Evolutionary conservation across 2,888 invertebrate species (phyloP).

Genomic region (Ypsolopha sequella): DNA sequence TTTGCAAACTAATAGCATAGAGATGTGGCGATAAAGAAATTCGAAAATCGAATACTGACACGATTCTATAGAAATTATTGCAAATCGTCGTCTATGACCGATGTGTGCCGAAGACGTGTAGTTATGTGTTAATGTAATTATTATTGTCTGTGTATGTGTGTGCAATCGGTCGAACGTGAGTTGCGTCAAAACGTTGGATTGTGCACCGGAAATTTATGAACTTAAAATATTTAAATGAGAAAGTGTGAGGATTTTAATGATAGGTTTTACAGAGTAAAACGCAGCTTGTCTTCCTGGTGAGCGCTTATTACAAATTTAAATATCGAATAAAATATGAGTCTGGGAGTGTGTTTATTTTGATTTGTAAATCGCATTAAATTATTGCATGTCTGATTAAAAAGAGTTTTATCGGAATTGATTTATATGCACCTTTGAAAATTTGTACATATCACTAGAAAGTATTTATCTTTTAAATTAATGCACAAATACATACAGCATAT

Average conservation of each 20-base stretch:
- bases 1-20: background rate
- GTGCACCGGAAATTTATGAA: constrained; percentile 69
- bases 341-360: too few relatives aligned
- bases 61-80: background rate
- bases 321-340: too few relatives aligned
- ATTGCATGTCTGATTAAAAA: too few relatives aligned
- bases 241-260: constrained; percentile 69
- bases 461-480: too few relatives aligned
- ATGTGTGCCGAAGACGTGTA: constrained; percentile 3
- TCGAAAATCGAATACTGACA: too few relatives aligned
- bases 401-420: too few relatives aligned
- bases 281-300: constrained; percentile 33
- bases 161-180: constrained; percentile 61
- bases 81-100: background rate
- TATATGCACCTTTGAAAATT: too few relatives aligned
- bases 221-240: constrained; percentile 69
- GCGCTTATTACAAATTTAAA: too few relatives aligned
- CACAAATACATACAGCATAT: too few relatives aligned
- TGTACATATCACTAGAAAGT: too few relatives aligned
- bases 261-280: constrained; percentile 41
- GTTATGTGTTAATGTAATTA: constrained; percentile 24
- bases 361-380: too few relatives aligned
- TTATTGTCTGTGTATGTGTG: constrained; percentile 32
- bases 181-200: constrained; percentile 41
- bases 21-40: background rate